Conservation (phyloP, 2,797 vertebrate genomes). For the Darevskia mixta region DNA sequence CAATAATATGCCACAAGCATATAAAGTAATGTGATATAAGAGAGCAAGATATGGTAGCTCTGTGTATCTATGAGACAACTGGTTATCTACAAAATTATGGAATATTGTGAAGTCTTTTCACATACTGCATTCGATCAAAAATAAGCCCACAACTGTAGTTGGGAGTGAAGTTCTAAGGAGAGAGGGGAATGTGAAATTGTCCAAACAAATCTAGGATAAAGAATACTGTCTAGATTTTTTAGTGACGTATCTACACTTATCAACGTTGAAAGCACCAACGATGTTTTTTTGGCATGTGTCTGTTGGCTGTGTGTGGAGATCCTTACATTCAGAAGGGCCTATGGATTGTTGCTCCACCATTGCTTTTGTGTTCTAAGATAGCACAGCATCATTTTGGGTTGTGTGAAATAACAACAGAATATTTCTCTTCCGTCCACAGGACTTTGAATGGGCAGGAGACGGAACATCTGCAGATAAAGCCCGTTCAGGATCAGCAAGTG, state of each 20-base stretch:
- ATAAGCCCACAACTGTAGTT: background rate
- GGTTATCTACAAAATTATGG: background rate
- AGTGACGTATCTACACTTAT: background rate
- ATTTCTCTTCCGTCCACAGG: slow-evolving; percentile 65
- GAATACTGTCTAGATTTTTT: background rate
- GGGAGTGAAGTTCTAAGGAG: background rate
- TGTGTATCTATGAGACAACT: background rate
- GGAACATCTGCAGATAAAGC: slow-evolving; percentile 36
- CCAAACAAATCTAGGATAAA: background rate
- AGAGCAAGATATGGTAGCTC: no score
- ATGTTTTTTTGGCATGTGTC: background rate
- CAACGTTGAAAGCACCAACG: background rate
- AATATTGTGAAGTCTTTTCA: background rate
- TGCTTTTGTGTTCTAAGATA: background rate
- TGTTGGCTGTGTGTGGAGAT: background rate
- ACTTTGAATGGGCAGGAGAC: slow-evolving; percentile 59
- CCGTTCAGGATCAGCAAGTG: slow-evolving; percentile 41
- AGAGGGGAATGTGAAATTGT: background rate
- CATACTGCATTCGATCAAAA: background rate
- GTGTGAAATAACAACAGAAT: slow-evolving; percentile 14
- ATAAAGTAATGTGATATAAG: no score
- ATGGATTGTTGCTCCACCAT: background rate
- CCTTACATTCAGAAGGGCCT: background rate
- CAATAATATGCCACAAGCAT: no score
- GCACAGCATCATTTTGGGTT: background rate